Evolutionary conservation across 2,113 vertebrate genomes (phyloP), one percentile per base, ranked within the genome.

Genomic region (Phyllostomus hastatus): DNA sequence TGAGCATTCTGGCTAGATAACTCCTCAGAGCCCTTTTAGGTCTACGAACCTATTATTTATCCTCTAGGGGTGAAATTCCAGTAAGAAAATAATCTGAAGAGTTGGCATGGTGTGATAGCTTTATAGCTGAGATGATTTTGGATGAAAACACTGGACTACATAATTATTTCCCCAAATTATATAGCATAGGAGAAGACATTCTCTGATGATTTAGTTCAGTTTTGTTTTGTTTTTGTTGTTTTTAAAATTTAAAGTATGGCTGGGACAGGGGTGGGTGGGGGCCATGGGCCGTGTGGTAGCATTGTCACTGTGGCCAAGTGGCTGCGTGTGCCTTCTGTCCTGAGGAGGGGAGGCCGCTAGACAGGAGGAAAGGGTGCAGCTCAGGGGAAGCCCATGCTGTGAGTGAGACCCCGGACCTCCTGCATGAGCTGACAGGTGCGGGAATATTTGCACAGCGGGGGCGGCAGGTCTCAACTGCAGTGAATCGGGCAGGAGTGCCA

Each of bases 161-260:
- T 91, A 73, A 83, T 97, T 91, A 95, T 69, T 96, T 61, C 67
- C 82, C 69, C 31, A 95, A 96, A 88, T 91, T 73, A 89, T 5
- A 91, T 4, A 89, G 88, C 52, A 38, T 1, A 78, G 88, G 41
- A 41, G 26, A 79, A 93, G 72, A 38, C n/a, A 31, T 43, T 48
- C 22, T 38, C 54, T 48, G 57, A 78, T 80, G 54, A 76, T 48
- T 96, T 61, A 26, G 80, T 67, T 81, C 82, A 67, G 35, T 50
- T 93, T 75, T 67, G 20, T 75, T 92, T 67, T 78, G 73, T 76
- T 84, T 81, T n/a, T n/a, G n/a, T n/a, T 26, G n/a, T 38, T 67
- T 91, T 93, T 83, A n/a, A 81, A 87, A 61, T 92, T 81, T 3
- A 8, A 86, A 31, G 11, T 48, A 54, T 31, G 48, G 61, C 61